Conservation (phyloP, 2,113 vertebrate genomes). For the Periophthalmodon schlosseri region DNA sequence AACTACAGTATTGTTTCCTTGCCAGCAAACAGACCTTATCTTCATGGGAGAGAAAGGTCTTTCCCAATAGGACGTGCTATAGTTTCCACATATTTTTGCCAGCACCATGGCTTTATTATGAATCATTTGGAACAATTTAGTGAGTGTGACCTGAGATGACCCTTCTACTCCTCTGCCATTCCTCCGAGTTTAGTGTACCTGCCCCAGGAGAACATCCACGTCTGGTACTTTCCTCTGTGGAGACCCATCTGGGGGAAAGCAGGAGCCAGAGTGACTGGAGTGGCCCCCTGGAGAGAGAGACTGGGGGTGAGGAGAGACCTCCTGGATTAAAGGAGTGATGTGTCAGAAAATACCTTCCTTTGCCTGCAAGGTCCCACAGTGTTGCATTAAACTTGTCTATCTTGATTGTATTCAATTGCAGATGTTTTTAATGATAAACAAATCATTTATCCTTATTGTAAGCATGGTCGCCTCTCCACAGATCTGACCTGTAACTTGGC, state of each 20-base stretch:
- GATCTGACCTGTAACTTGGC: too few species aligned
- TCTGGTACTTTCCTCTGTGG: slow-evolving; percentile 40
- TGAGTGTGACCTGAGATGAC: slow-evolving; percentile 34
- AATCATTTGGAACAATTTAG: slow-evolving; percentile 42
- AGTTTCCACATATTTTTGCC: slow-evolving; percentile 30
- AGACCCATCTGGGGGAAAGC: slow-evolving; percentile 41
- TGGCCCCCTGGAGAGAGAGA: slow-evolving; percentile 28
- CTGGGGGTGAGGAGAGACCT: not conserved
- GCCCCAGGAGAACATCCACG: slow-evolving; percentile 42
- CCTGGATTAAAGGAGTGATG: slow-evolving; percentile 23
- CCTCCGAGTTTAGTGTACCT: slow-evolving; percentile 54
- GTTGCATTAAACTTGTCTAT: too few species aligned
- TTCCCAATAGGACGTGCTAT: slow-evolving; percentile 5
- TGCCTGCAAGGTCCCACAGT: too few species aligned
- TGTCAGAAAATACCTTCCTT: slow-evolving; percentile 12
- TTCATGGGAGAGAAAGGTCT: not conserved
- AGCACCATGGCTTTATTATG: slow-evolving; percentile 47
- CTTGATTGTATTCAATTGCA: too few species aligned
- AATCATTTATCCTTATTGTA: too few species aligned
- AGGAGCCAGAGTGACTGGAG: slow-evolving; percentile 47
- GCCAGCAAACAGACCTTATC: not conserved
- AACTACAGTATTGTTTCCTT: not conserved
- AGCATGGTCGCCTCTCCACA: too few species aligned
- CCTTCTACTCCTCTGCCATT: slow-evolving; percentile 42
- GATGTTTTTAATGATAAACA: too few species aligned